Evolutionary conservation across 1,140 invertebrate species (phyloP).

Genomic region (Musca domestica): DNA sequence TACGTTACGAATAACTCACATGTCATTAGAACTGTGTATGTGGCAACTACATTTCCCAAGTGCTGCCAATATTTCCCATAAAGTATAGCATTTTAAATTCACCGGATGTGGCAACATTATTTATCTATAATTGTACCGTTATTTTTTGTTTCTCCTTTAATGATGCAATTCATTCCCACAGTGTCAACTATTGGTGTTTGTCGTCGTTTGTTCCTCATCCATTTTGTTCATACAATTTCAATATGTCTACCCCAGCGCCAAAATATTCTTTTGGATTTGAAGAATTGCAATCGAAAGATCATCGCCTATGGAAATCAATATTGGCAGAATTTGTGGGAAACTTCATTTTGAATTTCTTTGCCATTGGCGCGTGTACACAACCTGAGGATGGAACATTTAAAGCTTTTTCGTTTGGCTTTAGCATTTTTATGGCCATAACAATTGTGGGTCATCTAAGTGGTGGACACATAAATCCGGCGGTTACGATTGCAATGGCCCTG

Average conservation of each 20-base stretch:
- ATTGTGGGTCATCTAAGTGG: slow-evolving; percentile 84
- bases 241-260: neutral
- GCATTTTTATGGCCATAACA: slow-evolving; percentile 76
- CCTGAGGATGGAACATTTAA: slow-evolving; percentile 70
- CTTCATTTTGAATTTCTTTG: slow-evolving; percentile 76
- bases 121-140: neutral
- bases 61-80: too few species aligned
- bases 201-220: neutral
- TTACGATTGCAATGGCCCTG: slow-evolving; percentile 75
- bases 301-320: slow-evolving; percentile 65
- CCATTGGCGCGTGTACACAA: slow-evolving; percentile 70
- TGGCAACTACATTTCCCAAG: too few species aligned
- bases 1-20: too few species aligned
- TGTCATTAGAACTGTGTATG: too few species aligned
- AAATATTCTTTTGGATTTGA: slow-evolving; percentile 63
- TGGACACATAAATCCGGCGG: slow-evolving; percentile 89
- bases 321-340: slow-evolving; percentile 82
- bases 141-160: neutral
- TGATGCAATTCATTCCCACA: neutral
- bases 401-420: slow-evolving; percentile 80
- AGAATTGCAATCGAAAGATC: slow-evolving; percentile 64
- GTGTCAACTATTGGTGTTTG: too few species aligned
- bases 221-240: neutral
- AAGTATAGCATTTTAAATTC: too few species aligned
- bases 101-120: too few species aligned